Conservation (phyloP, 1,140 invertebrate species). For the Galleria mellonella region DNA sequence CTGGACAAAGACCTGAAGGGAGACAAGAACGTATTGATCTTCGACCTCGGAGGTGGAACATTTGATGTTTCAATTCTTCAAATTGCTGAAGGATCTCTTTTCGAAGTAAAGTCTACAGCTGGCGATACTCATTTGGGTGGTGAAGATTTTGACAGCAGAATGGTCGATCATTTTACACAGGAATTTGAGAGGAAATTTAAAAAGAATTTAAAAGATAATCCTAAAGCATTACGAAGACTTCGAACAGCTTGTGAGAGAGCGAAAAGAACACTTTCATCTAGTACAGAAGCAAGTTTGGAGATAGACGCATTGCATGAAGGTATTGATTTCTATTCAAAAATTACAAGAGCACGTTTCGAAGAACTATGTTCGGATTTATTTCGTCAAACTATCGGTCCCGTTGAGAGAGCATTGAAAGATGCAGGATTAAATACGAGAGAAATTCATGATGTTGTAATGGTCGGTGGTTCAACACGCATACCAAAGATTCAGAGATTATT, state of each 20-base stretch:
- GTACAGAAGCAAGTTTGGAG: constrained; percentile 82
- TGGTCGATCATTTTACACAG: constrained; percentile 86
- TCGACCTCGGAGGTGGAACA: constrained; percentile 84
- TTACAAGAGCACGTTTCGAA: constrained; percentile 90
- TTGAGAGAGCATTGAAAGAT: constrained; percentile 83
- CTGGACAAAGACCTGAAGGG: constrained; percentile 90
- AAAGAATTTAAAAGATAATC: constrained; percentile 84
- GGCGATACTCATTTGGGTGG: constrained; percentile 85
- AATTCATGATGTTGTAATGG: constrained; percentile 80
- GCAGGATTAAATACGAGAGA: constrained; percentile 83
- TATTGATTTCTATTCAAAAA: constrained; percentile 90
- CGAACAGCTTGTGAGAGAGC: constrained; percentile 84
- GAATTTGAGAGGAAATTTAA: constrained; percentile 92
- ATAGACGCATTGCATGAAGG: constrained; percentile 86
- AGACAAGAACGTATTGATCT: constrained; percentile 84
- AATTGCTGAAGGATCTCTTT: constrained; percentile 89
- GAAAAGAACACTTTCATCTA: constrained; percentile 80
- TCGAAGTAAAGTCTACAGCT: constrained; percentile 87
- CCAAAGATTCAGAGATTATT: constrained; percentile 80
- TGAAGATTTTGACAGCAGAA: constrained; percentile 86
- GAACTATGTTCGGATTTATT: constrained; percentile 91
- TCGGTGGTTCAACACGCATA: constrained; percentile 80
- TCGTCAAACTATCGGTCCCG: constrained; percentile 79
- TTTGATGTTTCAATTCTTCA: constrained; percentile 92
- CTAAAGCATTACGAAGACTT: constrained; percentile 84